Base-by-base conservation (phyloP, 2,797 vertebrate genomes). In the Mus spretus region DNA sequence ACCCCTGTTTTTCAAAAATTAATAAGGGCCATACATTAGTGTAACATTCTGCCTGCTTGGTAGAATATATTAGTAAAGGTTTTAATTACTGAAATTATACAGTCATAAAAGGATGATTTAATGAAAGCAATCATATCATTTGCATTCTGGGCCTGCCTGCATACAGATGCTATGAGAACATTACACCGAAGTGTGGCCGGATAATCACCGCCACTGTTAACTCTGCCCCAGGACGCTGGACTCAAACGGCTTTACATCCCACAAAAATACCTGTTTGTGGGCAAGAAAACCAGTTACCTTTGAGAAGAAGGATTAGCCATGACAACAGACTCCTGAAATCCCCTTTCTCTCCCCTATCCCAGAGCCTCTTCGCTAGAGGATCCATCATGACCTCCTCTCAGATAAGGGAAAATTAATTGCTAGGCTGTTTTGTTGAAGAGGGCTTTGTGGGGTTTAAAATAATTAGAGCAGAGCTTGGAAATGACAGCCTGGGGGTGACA, bases 81-180 rank as follows among this genome's bases (percentile, higher is more conserved):
- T 98, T 98, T 98, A 98, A 98, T 98, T 98, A 98, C 96, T 96
- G 87, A 98, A 98, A 98, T 98, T 96, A 98, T 95, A 97, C 96
- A 94, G 96, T 97, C 98, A 85, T 97, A 94, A 89, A 96, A 96
- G 98, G 96, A 98, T 97, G 94, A 98, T 98, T 96, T 98, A 98
- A 97, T 97, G 95, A 97, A 98, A 97, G 97, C 96, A 95, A 97
- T 97, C 90, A 65, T 97, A 96, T 86, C 90, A 97, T 98, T 98
- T 98, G 96, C 90, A 98, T 98, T 98, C 98, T 22, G 47, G 89
- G 78, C 92, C 86, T 85, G 96, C 74, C 79, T 96, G 84, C 96
- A 26, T 31, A 61, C 96, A 97, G 95, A 87, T 70, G 63, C 44
- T 70, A 90, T 40, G 61, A 97, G 93, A 82, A 96, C 97, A 97